Conservation (phyloP, 2,113 vertebrate genomes). For the Elachura formosa region DNA sequence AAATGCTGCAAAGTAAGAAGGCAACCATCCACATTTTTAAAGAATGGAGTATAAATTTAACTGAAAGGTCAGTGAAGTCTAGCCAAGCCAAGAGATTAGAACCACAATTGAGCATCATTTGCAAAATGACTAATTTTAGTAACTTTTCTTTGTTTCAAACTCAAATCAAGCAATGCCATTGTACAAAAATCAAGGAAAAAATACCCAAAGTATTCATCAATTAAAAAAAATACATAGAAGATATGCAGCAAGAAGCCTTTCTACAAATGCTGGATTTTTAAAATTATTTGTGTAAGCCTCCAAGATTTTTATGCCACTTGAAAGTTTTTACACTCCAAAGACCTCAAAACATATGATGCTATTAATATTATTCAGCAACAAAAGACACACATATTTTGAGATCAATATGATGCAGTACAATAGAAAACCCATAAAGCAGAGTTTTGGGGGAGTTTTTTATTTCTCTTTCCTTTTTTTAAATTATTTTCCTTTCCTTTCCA, state of each 20-base stretch:
- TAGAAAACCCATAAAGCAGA: neutral
- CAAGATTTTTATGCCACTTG: neutral
- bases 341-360: neutral
- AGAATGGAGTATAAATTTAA: neutral
- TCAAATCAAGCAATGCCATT: neutral
- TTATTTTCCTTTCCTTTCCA: no score
- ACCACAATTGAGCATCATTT: neutral
- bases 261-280: neutral
- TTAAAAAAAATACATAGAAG: neutral
- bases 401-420: neutral
- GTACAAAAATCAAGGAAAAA: neutral
- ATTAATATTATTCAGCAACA: neutral
- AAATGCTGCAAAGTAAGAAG: neutral
- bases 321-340: neutral
- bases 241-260: neutral
- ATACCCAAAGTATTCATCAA: neutral
- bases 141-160: neutral
- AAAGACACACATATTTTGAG: neutral
- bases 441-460: neutral
- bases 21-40: neutral
- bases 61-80: neutral
- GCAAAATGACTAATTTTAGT: neutral
- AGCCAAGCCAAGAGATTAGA: neutral
- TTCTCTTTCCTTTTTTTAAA: fast-evolving
- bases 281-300: neutral